phyloP scores from a whole-genome alignment of 2,888 invertebrate species.

The Beris chalybata region DNA sequence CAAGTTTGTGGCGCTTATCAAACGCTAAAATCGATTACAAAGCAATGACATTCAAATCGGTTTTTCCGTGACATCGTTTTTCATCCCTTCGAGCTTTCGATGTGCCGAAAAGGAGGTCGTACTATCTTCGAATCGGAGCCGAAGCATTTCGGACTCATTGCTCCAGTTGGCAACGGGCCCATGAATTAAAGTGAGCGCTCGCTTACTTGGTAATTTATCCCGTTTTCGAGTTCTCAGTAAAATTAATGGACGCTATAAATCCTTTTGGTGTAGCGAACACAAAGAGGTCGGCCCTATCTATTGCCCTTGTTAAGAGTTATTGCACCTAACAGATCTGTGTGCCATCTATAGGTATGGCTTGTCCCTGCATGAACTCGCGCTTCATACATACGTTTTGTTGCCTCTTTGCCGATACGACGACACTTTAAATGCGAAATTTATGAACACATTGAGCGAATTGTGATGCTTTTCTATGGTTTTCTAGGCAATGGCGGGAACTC shows the following conservation, averaged over 20 bases:
- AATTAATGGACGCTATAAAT: slow-evolving; percentile 38
- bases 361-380: background rate
- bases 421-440: slow-evolving; percentile 28
- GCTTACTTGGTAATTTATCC: slow-evolving; percentile 37
- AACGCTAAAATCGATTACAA: slow-evolving; percentile 3
- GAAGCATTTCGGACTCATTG: slow-evolving; percentile 12
- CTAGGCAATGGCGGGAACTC: no score
- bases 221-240: slow-evolving; percentile 32
- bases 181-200: slow-evolving; percentile 26
- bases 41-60: slow-evolving; percentile 13
- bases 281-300: slow-evolving; percentile 32
- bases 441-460: slow-evolving; percentile 12
- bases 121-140: slow-evolving; percentile 11
- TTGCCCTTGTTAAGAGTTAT: slow-evolving; percentile 31
- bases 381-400: background rate
- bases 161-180: slow-evolving; percentile 7
- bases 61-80: background rate
- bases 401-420: slow-evolving; percentile 10
- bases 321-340: slow-evolving; percentile 15
- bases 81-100: background rate
- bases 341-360: background rate
- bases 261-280: slow-evolving; percentile 31
- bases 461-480: background rate
- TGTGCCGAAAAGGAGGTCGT: slow-evolving; percentile 7
- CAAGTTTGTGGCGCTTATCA: background rate